Base-by-base conservation (phyloP, 2,888 invertebrate species). In the Coenonympha arcania region DNA sequence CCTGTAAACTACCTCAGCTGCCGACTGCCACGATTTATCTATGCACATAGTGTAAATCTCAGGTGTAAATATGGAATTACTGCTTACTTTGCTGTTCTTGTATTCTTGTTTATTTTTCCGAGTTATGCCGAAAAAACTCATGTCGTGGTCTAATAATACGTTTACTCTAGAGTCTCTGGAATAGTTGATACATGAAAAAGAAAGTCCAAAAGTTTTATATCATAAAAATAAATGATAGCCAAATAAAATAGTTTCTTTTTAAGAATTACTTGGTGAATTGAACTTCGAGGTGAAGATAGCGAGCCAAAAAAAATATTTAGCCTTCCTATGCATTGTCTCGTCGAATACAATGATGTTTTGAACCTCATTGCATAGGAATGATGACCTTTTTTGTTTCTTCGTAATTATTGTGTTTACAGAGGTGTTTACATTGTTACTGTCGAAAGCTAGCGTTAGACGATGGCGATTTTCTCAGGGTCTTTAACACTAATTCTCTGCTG, bases 301-400 rank as follows among this genome's bases (percentile, higher is more conserved):
- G 13, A 18, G 19, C 20, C 2, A 33, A 31, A 42, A 41, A 26
- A 31, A 33, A 33, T 16, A 33, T 15, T 6, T n/a, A 41, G 11
- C 43, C 43, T 43, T 43, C 43, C 43, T 40, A 30, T 41, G 20
- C 50, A 50, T 41, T 46, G 50, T 42, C 36, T 41, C 30, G 6
- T 46, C 46, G 24, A 50, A 36, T 26, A 50, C 50, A 50, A 50
- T 50, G 30, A 50, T 41, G 22, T 36, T 18, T 26, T 15, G 41
- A 41, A 50, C 41, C 28, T 50, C 28, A 18, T 16, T 26, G 19
- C 22, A 22, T 22, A 47, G 11, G 46, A 50, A 46, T 46, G 46
- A 33, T 46, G 40, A 41, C 34, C 40, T 50, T 50, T 50, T 50
- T 39, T 28, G 22, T 40, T 22, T 34, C 39, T 41, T 26, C 40